These are phyloP conservation scores for Scaptomyza tumidula DNA, from an alignment of 2,888 invertebrate species.

Conservation along the genomic window DNA sequence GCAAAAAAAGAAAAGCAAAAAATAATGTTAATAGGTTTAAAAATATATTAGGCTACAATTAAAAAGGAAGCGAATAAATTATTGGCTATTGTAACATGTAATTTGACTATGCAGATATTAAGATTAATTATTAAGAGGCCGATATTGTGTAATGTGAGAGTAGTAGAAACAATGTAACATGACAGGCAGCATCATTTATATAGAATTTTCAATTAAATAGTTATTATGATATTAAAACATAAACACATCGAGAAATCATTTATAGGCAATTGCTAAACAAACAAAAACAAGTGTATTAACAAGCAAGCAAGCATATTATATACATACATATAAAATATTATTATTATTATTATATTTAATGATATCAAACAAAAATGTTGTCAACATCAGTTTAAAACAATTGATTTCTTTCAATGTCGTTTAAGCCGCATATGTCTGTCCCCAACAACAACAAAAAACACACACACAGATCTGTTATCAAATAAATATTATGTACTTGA, in stretches of 20 bases:
- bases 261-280: constrained; percentile 57
- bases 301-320: constrained; percentile 41
- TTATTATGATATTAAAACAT: constrained; percentile 5
- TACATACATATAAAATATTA: constrained; percentile 8
- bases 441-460: constrained; percentile 63
- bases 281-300: constrained; percentile 38
- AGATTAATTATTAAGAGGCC: constrained; percentile 73
- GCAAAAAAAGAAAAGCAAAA: constrained; percentile 31
- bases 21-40: constrained; percentile 63
- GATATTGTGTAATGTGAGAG: constrained; percentile 57
- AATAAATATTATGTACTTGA: constrained; percentile 78
- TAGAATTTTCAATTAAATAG: constrained; percentile 59
- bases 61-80: constrained; percentile 62
- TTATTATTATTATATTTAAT: constrained; percentile 40
- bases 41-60: constrained; percentile 50
- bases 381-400: constrained; percentile 45
- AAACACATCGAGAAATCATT: constrained; percentile 60
- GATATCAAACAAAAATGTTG: constrained; percentile 62
- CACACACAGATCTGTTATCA: constrained; percentile 75
- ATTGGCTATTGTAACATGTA: constrained; percentile 76
- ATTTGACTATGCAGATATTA: constrained; percentile 74
- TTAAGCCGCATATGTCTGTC: constrained; percentile 71
- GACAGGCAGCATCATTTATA: constrained; percentile 53
- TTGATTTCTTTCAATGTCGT: constrained; percentile 49
- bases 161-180: constrained; percentile 15